These are phyloP conservation scores for Amitus sp. DNA, from an alignment of 2,888 invertebrate species.

Conservation along the genomic window DNA sequence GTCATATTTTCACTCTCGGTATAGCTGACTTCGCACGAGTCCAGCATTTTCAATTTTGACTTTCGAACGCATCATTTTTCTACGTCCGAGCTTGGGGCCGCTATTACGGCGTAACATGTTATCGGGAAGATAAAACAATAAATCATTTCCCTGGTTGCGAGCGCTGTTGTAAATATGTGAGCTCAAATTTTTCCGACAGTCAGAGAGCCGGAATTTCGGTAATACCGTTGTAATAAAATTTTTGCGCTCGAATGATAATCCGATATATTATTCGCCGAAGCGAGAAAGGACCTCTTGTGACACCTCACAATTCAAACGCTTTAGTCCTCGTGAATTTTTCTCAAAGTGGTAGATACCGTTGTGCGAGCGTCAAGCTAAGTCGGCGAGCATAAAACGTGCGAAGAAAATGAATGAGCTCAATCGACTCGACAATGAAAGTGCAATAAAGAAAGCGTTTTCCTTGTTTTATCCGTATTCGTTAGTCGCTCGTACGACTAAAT, in stretches of 20 bases:
- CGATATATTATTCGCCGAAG: not conserved
- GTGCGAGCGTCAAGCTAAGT: too few relatives aligned
- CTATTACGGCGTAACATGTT: too few relatives aligned
- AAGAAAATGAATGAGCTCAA: too few relatives aligned
- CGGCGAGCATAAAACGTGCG: too few relatives aligned
- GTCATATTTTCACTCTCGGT: not conserved
- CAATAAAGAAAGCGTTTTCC: too few relatives aligned
- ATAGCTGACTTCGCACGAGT: too few relatives aligned
- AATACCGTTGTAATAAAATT: constrained; percentile 1
- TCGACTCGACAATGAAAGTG: too few relatives aligned
- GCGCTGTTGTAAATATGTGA: not conserved
- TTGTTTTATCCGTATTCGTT: too few relatives aligned
- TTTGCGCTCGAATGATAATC: not conserved
- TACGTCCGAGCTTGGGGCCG: not conserved
- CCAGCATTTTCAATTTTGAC: not conserved
- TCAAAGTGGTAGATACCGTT: not conserved
- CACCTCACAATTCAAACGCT: not conserved
- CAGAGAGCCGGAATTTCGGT: not conserved
- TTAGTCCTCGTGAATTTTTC: not conserved
- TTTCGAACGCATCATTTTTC: not conserved
- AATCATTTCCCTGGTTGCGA: not conserved
- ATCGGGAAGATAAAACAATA: too few relatives aligned
- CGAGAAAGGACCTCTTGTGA: not conserved
- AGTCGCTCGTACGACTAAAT: too few relatives aligned
- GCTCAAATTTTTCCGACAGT: not conserved